Conservation (phyloP, 2,797 vertebrate species). For the Lacerta bilineata region DNA sequence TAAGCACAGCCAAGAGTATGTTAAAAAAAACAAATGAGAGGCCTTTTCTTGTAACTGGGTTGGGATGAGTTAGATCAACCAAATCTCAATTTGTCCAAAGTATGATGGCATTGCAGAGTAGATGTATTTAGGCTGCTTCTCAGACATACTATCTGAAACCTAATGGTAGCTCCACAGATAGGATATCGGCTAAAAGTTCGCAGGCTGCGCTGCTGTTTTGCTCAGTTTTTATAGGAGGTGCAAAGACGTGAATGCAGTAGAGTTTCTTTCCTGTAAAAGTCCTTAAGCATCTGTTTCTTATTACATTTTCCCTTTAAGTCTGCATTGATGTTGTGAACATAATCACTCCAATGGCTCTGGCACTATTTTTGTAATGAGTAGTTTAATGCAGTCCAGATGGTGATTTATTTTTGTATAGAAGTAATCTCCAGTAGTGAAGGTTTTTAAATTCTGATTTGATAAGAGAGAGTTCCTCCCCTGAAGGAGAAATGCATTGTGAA, state of each 20-base stretch:
- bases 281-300: constrained; percentile 73
- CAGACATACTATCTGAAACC: constrained; percentile 13
- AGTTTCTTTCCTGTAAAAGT: constrained; percentile 63
- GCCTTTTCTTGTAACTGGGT: neutral
- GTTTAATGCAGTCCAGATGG: constrained; percentile 78
- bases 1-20: no score
- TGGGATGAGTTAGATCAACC: neutral
- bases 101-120: neutral
- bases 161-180: constrained; percentile 19
- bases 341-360: constrained; percentile 71
- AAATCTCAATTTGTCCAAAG: neutral
- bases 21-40: no score
- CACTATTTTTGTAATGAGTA: constrained; percentile 71
- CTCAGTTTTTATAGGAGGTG: constrained; percentile 43
- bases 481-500: constrained; percentile 14
- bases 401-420: constrained; percentile 63
- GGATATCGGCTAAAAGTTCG: neutral
- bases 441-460: constrained; percentile 62
- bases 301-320: constrained; percentile 70
- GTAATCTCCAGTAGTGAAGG: constrained; percentile 63
- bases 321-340: constrained; percentile 67
- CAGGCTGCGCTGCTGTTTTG: constrained; percentile 51
- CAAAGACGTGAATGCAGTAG: constrained; percentile 61
- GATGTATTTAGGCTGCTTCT: constrained; percentile 17
- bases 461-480: constrained; percentile 13